Conservation (phyloP, 1,140 invertebrate species). For the Agrypnia vestita region DNA sequence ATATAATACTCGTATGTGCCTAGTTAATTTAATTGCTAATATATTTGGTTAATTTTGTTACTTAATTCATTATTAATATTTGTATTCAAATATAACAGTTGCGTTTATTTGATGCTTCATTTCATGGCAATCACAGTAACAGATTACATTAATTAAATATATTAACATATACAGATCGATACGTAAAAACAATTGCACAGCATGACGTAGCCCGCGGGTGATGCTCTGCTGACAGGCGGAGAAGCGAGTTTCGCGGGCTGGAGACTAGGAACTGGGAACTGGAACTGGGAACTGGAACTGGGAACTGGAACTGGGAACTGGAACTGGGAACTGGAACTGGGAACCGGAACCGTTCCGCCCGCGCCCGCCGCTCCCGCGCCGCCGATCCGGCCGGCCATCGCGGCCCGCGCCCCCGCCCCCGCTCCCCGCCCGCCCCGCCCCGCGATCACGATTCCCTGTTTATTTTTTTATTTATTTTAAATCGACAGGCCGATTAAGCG, state of each 20-base stretch:
- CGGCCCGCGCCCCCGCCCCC: background rate
- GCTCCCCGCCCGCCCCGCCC: conserved; percentile 27
- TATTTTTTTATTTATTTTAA: conserved; percentile 52
- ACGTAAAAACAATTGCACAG: no score
- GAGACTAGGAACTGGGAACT: background rate
- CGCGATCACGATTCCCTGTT: conserved; percentile 52
- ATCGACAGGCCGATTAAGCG: conserved; percentile 54
- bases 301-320: background rate
- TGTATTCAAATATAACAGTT: no score
- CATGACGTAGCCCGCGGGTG: no score
- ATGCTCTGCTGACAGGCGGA: no score
- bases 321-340: background rate
- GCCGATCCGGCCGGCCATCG: background rate
- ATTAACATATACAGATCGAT: no score
- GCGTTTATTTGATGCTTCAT: no score
- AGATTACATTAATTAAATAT: no score
- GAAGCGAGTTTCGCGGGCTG: background rate
- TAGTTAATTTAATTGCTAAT: no score
- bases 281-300: background rate
- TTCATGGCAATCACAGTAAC: no score
- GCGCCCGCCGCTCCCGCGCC: background rate
- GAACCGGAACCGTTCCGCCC: background rate
- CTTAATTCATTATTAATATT: no score
- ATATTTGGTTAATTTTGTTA: no score
- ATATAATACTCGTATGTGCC: no score